Base-by-base conservation (phyloP, 2,888 invertebrate genomes). In the Globia sparganii region DNA sequence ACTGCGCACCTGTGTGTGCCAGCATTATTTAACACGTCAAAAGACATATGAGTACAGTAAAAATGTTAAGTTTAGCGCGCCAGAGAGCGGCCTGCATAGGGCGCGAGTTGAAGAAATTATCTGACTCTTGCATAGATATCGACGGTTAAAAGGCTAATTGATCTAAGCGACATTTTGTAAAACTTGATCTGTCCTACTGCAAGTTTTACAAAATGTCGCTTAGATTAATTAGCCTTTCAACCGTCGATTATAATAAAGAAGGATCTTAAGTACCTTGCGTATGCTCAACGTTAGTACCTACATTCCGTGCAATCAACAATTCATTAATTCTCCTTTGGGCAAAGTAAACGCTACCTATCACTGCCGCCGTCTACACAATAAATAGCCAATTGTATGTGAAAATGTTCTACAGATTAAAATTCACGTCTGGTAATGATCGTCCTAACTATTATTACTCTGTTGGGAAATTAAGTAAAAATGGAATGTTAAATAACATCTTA, bases 391-490 rank as follows among this genome's bases (percentile, higher is more conserved):
- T 72, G 37, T 73, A 73, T 64, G 62, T 56, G 53, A 68, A 69
- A 79, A 66, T 75, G 58, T 74, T 73, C 40, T 65, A 77, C 66
- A 71, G 43, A 79, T 77, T 82, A 79, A 78, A 80, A 78, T 75
- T 71, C 67, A 59, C 58, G 28, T 25, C 64, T 66, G 25, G 46
- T 72, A 67, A 72, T 81, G 66, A 72, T 86, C 43, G 67, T 80
- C 28, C 37, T 75, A 72, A 83, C 75, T 77, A 80, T 79, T 78
- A 85, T 83, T 77, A 77, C 74, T 78, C 79, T 78, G 71, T 84
- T 78, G 77, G 81, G 82, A 84, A 82, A 86, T 82, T 77, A 80
- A 79, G 71, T 79, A 73, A 77, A 81, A 79, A 77, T 68, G 40
- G 61, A 77, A 85, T 68, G 59, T 77, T 74, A 65, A 77, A 83